phyloP scores from a whole-genome alignment of 37 sponge, comb jelly and placozoan species.

The Crambe crambe region DNA sequence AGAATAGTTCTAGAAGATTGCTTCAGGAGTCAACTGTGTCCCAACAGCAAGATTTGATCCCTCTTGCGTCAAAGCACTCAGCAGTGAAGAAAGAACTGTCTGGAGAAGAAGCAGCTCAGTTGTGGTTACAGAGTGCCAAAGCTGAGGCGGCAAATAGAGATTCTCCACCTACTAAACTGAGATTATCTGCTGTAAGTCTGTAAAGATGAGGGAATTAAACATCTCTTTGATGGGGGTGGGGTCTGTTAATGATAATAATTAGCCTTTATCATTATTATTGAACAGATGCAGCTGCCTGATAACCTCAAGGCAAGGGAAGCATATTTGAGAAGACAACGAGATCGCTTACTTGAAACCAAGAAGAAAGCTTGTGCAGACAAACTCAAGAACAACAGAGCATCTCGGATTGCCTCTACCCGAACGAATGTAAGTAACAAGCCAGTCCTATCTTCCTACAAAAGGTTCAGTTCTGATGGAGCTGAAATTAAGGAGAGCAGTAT shows the following conservation, averaged over 20 bases:
- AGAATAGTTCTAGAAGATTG: too few relatives aligned
- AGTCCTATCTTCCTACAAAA: background rate
- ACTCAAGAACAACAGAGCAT: background rate
- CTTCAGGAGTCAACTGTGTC: too few relatives aligned
- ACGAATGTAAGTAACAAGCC: background rate
- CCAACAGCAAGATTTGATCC: background rate
- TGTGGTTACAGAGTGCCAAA: slow-evolving; percentile 60
- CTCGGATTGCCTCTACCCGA: background rate
- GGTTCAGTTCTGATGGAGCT: background rate
- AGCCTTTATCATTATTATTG: background rate
- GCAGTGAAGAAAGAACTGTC: slow-evolving; percentile 1
- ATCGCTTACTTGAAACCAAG: slow-evolving; percentile 44
- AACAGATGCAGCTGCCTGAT: slow-evolving; percentile 1
- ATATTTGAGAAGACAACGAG: slow-evolving; percentile 48
- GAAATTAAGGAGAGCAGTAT: background rate
- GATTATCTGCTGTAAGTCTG: background rate
- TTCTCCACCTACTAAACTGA: background rate
- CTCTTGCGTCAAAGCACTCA: background rate
- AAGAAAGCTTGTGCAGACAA: slow-evolving; percentile 17
- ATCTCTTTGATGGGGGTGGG: too few relatives aligned
- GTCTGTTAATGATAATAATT: background rate
- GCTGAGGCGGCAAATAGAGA: background rate
- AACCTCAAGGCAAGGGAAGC: slow-evolving; percentile 25
- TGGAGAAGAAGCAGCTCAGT: slow-evolving; percentile 27
- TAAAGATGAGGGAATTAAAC: too few relatives aligned